Evolutionary conservation across 2,113 vertebrate species (phyloP).

Genomic region (Edolisoma coerulescens): DNA sequence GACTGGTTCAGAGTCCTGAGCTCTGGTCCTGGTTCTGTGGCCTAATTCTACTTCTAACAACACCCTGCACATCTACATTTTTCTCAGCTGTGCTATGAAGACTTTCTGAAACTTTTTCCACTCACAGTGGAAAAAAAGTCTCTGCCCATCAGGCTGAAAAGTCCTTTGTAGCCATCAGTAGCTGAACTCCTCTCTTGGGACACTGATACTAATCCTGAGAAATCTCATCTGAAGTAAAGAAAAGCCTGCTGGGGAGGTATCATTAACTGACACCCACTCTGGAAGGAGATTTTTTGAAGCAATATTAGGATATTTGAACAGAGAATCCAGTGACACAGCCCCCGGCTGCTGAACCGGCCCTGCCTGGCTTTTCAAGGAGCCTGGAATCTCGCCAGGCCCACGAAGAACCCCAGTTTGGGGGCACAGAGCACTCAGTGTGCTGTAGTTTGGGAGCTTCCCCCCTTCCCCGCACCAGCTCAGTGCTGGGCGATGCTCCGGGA

Average conservation of each 20-base stretch:
- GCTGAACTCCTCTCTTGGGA: neutral
- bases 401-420: fast-evolving
- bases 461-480: neutral
- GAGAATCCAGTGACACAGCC: neutral
- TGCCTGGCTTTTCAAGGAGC: neutral
- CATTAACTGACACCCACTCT: fast-evolving
- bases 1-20: neutral
- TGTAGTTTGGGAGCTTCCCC: neutral
- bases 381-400: neutral
- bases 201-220: neutral
- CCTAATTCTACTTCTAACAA: neutral
- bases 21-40: neutral
- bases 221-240: neutral
- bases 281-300: neutral
- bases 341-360: neutral
- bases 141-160: neutral
- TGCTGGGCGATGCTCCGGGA: fast-evolving
- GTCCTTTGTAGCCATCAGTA: neutral
- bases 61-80: neutral
- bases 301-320: neutral
- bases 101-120: neutral
- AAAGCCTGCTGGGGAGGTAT: neutral
- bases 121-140: neutral
- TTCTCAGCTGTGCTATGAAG: neutral
- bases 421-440: neutral